Base-by-base conservation (phyloP, 2,797 vertebrate species). In the Spinus pinus region DNA sequence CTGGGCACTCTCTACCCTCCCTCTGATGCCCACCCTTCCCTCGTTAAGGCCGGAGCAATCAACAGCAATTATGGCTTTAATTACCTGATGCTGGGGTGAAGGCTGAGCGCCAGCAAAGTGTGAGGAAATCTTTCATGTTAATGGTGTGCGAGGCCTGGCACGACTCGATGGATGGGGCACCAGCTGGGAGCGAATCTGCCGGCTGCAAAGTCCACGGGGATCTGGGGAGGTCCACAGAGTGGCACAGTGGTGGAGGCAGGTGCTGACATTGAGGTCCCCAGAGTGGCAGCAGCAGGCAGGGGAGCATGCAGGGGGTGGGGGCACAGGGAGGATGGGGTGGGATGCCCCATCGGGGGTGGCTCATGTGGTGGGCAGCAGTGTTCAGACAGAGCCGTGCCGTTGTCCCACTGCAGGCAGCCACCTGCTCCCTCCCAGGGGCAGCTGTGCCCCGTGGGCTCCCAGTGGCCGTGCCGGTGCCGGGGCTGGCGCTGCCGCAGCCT, bases 21-120 rank as follows among this genome's bases (percentile, higher is more conserved):
- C 23, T 18, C 13, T 9, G 23, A 30, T 14, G 12, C 78, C 57
- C 70, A 85, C 73, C 62, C 73, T 96, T 96, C 94, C 94, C 97
- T 97, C 69, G 9, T 97, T 98, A 94, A 92, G 96, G 93, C 96
- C 81, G 50, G 86, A 65, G 64, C 97, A 97, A 98, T 98, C 98
- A 98, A 97, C 94, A 96, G 97, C 97, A 97, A 97, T 98, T 98
- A 98, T 93, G 96, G 96, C 97, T 97, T 97, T 98, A 98, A 98
- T 98, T 98, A 98, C 97, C 97, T 98, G 98, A 98, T 98, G 97
- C 97, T 70, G 35, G 96, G 88, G 85, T 61, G 22, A 94, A 96
- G 97, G 96, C 97, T 35, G 88, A 96, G 90, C 49, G 24, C 96
- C 94, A 96, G 96, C 94, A 89, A 98, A 98, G 97, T 89, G 94